phyloP scores from a whole-genome alignment of 2,797 vertebrate genomes.

The Cichlasoma orientale region DNA sequence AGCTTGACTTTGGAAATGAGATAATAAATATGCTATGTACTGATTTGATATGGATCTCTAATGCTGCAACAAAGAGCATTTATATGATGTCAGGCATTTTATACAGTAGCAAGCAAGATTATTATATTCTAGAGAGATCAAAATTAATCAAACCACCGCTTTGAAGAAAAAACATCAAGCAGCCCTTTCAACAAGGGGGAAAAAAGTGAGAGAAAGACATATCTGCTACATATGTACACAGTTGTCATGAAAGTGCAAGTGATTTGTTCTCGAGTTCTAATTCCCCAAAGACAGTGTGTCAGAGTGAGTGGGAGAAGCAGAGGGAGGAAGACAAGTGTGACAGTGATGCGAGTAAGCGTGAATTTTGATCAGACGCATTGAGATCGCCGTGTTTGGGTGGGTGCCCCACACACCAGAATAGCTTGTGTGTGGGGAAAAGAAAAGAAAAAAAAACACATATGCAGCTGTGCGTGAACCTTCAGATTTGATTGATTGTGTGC shows the following conservation, averaged over 20 bases:
- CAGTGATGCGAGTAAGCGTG: conserved; percentile 31
- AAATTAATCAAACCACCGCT: conserved; percentile 4
- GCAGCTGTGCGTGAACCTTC: neutral
- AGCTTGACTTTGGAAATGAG: neutral
- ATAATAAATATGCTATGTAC: neutral
- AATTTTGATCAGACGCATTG: conserved; percentile 38
- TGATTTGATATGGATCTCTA: conserved; percentile 1
- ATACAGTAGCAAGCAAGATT: neutral
- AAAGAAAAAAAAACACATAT: neutral
- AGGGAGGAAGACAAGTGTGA: conserved; percentile 50
- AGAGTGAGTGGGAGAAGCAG: conserved; percentile 33
- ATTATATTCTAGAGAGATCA: conserved; percentile 18
- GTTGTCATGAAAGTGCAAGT: conserved; percentile 43
- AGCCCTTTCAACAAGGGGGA: neutral
- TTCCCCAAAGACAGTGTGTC: conserved; percentile 36
- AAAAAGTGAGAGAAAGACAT: neutral
- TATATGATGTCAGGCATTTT: conserved; percentile 4
- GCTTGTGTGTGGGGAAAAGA: neutral
- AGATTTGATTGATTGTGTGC: conserved; percentile 18
- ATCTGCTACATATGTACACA: conserved; percentile 33
- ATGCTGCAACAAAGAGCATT: conserved; percentile 24
- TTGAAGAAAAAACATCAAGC: conserved; percentile 31
- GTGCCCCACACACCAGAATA: neutral
- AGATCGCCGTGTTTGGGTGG: neutral
- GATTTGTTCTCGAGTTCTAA: conserved; percentile 57